Percentiles rank a stretch among this genome's conserved stretches.
Evolutionary conservation across 2,797 vertebrate species (phyloP).

Genomic region (Lophius americanus): DNA sequence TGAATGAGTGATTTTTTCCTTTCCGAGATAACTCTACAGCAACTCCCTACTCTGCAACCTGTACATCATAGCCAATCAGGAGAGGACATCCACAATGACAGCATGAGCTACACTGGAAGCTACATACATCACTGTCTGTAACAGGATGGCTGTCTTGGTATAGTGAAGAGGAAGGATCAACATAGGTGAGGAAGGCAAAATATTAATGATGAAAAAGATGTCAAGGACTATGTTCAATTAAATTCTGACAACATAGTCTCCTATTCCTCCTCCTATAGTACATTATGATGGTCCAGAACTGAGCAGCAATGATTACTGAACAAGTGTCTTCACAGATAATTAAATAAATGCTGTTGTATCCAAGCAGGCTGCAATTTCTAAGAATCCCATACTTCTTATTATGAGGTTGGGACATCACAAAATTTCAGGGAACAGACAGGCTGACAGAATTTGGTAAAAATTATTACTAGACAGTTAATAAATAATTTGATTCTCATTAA

Average conservation of each 20-base stretch:
- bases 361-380: not conserved
- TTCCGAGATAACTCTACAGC: conserved; percentile 9
- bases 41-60: not conserved
- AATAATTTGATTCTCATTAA: not conserved
- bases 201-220: conserved; percentile 12
- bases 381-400: not conserved
- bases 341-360: not conserved
- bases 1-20: conserved; percentile 33
- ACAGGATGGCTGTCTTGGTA: conserved; percentile 5
- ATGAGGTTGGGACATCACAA: not conserved
- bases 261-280: not conserved
- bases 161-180: conserved; percentile 27
- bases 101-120: conserved; percentile 28
- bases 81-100: conserved; percentile 35
- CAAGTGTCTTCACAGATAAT: not conserved
- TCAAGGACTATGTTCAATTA: conserved; percentile 16
- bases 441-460: not conserved
- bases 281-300: not conserved
- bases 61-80: conserved; percentile 44
- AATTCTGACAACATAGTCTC: conserved; percentile 13
- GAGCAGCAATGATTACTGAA: conserved; percentile 2
- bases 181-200: not conserved
- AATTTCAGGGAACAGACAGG: not conserved
- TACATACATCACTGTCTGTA: conserved; percentile 20
- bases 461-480: not conserved